Evolutionary conservation across 2,888 invertebrate species (phyloP).

Genomic region (Drosophila borealis): DNA sequence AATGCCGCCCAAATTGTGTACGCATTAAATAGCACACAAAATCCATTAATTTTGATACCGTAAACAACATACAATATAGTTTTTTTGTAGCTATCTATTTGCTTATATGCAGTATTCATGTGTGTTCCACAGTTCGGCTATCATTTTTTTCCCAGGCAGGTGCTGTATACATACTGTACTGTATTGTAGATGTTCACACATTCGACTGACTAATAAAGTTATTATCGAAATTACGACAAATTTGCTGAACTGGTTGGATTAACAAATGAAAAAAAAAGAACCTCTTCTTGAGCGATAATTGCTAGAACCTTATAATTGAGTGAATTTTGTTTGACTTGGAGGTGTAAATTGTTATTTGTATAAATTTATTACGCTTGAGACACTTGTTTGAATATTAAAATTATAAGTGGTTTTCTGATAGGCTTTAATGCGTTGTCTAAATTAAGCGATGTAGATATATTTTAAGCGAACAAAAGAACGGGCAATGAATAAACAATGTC

Average conservation of each 20-base stretch:
- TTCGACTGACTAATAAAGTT: conserved; percentile 12
- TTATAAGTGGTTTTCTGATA: background rate
- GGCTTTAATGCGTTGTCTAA: background rate
- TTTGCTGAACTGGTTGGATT: conserved; percentile 1
- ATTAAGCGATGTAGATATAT: background rate
- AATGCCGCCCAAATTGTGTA: conserved; percentile 30
- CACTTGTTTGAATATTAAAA: background rate
- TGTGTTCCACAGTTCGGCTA: conserved; percentile 7
- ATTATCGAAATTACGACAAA: background rate
- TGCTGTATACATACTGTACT: background rate
- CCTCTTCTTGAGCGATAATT: background rate
- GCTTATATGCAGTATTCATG: conserved; percentile 2
- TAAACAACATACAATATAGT: conserved; percentile 47
- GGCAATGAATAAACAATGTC: conserved; percentile 22
- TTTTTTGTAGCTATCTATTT: conserved; percentile 28
- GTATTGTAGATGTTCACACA: background rate
- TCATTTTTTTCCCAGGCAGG: conserved; percentile 16
- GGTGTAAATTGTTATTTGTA: background rate
- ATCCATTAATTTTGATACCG: conserved; percentile 64
- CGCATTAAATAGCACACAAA: conserved; percentile 41
- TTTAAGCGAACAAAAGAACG: background rate
- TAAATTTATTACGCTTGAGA: background rate
- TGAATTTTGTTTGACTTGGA: background rate
- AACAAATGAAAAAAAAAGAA: background rate
- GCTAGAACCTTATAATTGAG: background rate